Conservation (phyloP, 1,140 invertebrate genomes). For the Cyphomyrmex costatus region DNA sequence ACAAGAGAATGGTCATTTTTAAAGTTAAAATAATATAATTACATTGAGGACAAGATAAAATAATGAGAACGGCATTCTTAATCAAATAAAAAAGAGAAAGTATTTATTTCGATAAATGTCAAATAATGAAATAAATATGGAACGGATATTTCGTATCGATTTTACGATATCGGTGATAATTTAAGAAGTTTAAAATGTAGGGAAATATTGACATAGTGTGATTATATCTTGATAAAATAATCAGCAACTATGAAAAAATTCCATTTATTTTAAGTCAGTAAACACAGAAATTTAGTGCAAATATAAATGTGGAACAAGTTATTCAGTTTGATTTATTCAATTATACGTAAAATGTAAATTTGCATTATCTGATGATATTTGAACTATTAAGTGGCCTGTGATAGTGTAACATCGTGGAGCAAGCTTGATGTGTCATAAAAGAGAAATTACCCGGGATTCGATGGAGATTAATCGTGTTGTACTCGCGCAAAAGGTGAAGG, state of each 20-base stretch:
- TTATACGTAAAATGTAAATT: not conserved
- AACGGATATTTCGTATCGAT: conserved; percentile 12
- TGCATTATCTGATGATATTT: not conserved
- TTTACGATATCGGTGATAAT: conserved; percentile 15
- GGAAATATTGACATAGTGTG: conserved; percentile 7
- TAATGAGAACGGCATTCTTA: not conserved
- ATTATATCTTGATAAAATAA: conserved; percentile 15
- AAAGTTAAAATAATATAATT: not conserved
- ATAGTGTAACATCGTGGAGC: not conserved
- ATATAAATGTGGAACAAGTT: not conserved
- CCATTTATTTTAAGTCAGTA: not conserved
- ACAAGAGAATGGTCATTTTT: not conserved
- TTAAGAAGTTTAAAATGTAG: not conserved
- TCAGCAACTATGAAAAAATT: not conserved
- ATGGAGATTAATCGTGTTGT: not conserved
- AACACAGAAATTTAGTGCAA: not conserved
- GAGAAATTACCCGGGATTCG: conserved; percentile 16
- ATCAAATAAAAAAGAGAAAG: not conserved
- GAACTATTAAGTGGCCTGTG: not conserved
- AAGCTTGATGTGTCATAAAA: not conserved
- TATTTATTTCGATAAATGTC: conserved; percentile 10
- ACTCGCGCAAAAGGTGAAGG: not conserved
- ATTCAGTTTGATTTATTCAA: not conserved
- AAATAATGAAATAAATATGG: not conserved
- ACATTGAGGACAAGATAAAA: not conserved